These are phyloP conservation scores for Amphipoea lucens DNA, from an alignment of 2,888 invertebrate genomes.

Conservation along the genomic window DNA sequence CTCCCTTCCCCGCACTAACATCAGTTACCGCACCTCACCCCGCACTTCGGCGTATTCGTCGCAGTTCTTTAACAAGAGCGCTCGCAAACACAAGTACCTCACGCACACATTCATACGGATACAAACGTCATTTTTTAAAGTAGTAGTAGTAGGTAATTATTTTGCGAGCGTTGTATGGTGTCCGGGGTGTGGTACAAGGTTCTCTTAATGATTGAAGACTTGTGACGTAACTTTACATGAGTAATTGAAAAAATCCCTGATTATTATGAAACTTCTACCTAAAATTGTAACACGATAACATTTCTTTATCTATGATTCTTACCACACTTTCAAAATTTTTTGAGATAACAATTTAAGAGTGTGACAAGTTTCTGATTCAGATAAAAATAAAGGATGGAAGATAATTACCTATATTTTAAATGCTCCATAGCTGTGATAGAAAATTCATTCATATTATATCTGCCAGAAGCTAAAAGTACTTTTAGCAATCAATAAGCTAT, in stretches of 20 bases:
- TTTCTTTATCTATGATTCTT: conserved; percentile 11
- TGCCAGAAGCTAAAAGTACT: neutral
- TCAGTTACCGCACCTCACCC: too few species aligned
- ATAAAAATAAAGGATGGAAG: neutral
- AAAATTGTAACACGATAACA: conserved; percentile 10
- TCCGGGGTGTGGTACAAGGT: too few species aligned
- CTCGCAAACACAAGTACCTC: too few species aligned
- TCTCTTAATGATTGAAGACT: neutral
- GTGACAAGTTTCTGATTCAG: neutral
- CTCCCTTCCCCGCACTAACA: too few species aligned
- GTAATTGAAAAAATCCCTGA: conserved; percentile 14
- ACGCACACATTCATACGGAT: too few species aligned
- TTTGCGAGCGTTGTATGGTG: too few species aligned
- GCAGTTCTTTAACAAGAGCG: too few species aligned
- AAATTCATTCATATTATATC: neutral
- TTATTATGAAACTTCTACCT: neutral
- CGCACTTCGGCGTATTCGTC: too few species aligned
- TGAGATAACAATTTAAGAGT: neutral
- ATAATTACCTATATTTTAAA: neutral
- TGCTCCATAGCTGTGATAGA: neutral
- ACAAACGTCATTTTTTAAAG: too few species aligned
- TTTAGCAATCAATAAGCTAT: neutral
- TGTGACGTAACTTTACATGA: conserved; percentile 1
- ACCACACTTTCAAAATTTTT: neutral
- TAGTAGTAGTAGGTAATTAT: too few species aligned